These are phyloP conservation scores for Trypoxylon attenuatum DNA, from an alignment of 2,888 invertebrate genomes.

Conservation along the genomic window DNA sequence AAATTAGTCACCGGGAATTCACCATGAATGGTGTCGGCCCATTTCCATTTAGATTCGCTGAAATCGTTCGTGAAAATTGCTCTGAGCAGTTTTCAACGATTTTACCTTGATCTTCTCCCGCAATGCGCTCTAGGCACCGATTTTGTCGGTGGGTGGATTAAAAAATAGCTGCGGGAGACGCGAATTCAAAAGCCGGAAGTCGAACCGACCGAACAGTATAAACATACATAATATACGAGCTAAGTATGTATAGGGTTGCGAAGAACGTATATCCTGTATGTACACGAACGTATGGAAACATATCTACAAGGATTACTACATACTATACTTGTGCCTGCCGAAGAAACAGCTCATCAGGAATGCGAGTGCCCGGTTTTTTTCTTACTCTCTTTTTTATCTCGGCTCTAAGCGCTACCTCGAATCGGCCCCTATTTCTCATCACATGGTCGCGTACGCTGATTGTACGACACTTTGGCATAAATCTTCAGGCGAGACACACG, in stretches of 20 bases:
- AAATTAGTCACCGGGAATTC: conserved; percentile 42
- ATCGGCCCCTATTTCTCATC: neutral
- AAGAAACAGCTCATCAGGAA: conserved; percentile 28
- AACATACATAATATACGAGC: conserved; percentile 19
- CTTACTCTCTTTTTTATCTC: neutral
- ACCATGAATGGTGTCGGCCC: too few species aligned
- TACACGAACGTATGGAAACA: conserved; percentile 23
- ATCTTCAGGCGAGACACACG: too few species aligned
- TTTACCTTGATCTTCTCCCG: too few species aligned
- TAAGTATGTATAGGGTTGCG: conserved; percentile 16
- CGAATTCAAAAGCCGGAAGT: conserved; percentile 7
- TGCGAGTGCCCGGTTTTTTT: conserved; percentile 14
- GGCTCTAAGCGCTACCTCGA: neutral
- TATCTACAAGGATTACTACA: conserved; percentile 45
- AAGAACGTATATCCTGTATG: conserved; percentile 19
- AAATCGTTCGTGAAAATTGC: too few species aligned
- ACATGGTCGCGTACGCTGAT: neutral
- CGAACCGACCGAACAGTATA: neutral
- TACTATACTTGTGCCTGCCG: conserved; percentile 30
- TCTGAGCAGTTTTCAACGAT: too few species aligned
- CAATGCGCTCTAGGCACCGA: too few species aligned
- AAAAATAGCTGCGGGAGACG: neutral
- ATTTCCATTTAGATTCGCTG: too few species aligned
- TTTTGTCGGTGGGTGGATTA: too few species aligned
- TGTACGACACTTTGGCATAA: neutral